Percentiles rank a stretch among this genome's conserved stretches.
Conservation (phyloP, 2,888 invertebrate species). For the Chrysolina oricalcia region DNA sequence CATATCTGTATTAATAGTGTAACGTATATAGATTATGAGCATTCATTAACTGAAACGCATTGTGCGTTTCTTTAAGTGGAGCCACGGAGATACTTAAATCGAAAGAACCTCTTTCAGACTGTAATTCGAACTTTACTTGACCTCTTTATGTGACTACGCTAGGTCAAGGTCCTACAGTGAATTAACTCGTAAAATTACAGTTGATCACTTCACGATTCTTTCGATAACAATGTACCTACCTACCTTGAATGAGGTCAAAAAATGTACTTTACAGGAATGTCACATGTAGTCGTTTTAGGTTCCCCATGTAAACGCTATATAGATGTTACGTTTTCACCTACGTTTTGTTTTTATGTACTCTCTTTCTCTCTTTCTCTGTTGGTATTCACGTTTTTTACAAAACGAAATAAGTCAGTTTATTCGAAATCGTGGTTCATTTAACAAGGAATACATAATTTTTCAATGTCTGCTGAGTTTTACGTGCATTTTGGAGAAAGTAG, state of each 20-base stretch:
- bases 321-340: too few species aligned
- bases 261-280: not conserved
- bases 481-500: not conserved
- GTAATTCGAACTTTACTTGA: constrained; percentile 18
- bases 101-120: not conserved
- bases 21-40: not conserved
- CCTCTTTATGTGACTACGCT: constrained; percentile 12
- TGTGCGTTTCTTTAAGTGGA: not conserved
- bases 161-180: constrained; percentile 17
- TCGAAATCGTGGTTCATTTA: too few species aligned
- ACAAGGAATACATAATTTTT: too few species aligned
- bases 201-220: constrained; percentile 7
- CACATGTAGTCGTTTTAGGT: too few species aligned
- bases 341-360: too few species aligned
- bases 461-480: not conserved
- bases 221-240: constrained; percentile 11
- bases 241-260: constrained; percentile 7
- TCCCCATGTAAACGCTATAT: too few species aligned
- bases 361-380: too few species aligned
- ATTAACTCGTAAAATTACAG: constrained; percentile 19
- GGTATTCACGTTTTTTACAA: too few species aligned
- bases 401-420: too few species aligned
- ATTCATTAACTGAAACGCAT: not conserved
- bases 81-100: not conserved
- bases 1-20: not conserved